Evolutionary conservation across 2,888 invertebrate species (phyloP).

Genomic region (Rhagonycha fulva): DNA sequence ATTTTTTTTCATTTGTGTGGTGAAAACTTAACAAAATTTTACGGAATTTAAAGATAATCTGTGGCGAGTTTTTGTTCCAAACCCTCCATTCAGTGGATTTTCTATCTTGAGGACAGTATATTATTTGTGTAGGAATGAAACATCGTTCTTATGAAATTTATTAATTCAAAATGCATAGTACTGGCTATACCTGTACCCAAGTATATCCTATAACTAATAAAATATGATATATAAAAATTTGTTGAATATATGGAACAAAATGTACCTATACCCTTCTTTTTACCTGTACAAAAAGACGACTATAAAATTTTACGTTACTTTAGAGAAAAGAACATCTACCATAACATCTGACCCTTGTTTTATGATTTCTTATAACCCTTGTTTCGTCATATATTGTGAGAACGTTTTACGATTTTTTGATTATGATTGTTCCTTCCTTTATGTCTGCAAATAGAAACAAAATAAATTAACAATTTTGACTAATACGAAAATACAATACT

Average conservation of each 20-base stretch:
- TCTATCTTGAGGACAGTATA: too few relatives aligned
- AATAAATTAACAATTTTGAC: slow-evolving; percentile 23
- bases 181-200: not conserved
- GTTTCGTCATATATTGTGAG: slow-evolving; percentile 31
- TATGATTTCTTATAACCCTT: slow-evolving; percentile 32
- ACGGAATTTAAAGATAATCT: too few relatives aligned
- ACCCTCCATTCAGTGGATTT: too few relatives aligned
- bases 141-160: not conserved
- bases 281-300: slow-evolving; percentile 29
- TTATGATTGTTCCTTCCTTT: slow-evolving; percentile 31
- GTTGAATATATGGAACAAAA: slow-evolving; percentile 19
- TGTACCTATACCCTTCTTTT: slow-evolving; percentile 11
- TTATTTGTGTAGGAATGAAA: too few relatives aligned
- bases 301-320: slow-evolving; percentile 29
- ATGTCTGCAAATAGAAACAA: slow-evolving; percentile 22
- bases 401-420: slow-evolving; percentile 32
- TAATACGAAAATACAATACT: not conserved
- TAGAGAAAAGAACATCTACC: slow-evolving; percentile 25
- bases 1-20: too few relatives aligned
- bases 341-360: slow-evolving; percentile 32
- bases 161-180: not conserved
- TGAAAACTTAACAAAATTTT: too few relatives aligned
- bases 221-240: not conserved
- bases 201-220: slow-evolving; percentile 1
- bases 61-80: too few relatives aligned